Evolutionary conservation across 2,113 vertebrate genomes (phyloP).

Genomic region (Piaya cayana): DNA sequence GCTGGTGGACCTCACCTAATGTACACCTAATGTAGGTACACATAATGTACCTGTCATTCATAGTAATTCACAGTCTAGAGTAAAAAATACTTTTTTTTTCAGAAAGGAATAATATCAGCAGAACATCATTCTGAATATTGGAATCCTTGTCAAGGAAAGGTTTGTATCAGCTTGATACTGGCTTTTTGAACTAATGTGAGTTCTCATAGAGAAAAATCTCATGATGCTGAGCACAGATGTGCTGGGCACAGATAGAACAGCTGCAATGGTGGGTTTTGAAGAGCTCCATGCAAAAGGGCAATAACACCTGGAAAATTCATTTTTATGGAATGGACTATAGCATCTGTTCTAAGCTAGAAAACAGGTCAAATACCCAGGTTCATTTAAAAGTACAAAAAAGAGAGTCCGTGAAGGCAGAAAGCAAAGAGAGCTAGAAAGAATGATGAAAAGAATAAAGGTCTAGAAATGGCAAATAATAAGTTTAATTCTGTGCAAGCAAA

Average conservation of each 20-base stretch:
- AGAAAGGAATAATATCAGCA: not conserved
- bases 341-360: not conserved
- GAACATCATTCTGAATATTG: not conserved
- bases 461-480: not conserved
- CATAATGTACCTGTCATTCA: too few relatives aligned
- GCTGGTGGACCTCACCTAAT: too few relatives aligned
- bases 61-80: not conserved
- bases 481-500: not conserved
- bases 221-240: not conserved
- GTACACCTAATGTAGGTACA: too few relatives aligned
- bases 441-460: not conserved
- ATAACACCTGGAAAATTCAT: not conserved
- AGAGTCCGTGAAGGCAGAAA: not conserved
- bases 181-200: constrained; percentile 7
- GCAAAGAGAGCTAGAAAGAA: not conserved
- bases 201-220: not conserved
- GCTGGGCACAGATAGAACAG: not conserved
- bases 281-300: not conserved
- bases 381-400: not conserved
- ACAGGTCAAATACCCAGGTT: not conserved
- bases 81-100: not conserved
- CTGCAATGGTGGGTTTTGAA: not conserved
- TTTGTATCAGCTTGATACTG: not conserved
- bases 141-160: not conserved
- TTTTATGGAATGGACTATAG: not conserved